Conservation (phyloP, 2,113 vertebrate species). For the Accipiter cooperii region DNA sequence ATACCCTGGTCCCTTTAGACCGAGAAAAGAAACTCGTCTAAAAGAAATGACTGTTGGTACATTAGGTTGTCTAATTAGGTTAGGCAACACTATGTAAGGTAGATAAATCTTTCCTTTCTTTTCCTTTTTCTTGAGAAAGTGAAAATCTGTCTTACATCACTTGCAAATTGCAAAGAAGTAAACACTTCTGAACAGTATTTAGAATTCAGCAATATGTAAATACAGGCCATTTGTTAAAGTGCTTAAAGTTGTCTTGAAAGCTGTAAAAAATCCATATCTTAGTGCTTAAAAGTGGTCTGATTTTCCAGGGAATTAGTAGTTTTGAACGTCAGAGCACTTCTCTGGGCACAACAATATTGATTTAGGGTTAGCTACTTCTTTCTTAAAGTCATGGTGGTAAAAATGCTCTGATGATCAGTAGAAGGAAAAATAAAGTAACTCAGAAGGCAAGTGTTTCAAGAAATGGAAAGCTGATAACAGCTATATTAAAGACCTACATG, state of each 20-base stretch:
- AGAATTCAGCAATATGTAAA: slow-evolving; percentile 45
- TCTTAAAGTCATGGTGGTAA: not conserved
- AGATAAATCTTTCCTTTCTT: not conserved
- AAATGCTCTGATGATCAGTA: not conserved
- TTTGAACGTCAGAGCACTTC: not conserved
- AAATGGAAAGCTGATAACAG: not conserved
- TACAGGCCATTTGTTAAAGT: slow-evolving; percentile 11
- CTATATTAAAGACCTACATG: not conserved
- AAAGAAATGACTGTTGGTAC: not conserved
- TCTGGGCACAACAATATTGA: not conserved
- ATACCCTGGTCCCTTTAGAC: not conserved
- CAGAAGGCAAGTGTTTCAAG: not conserved
- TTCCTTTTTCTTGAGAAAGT: not conserved
- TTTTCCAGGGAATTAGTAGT: not conserved
- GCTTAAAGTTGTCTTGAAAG: slow-evolving; percentile 2
- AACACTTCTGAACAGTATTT: slow-evolving; percentile 20
- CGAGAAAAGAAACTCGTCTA: not conserved
- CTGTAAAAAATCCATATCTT: not conserved
- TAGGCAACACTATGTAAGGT: not conserved
- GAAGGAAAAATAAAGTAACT: not conserved
- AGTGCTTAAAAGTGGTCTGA: not conserved
- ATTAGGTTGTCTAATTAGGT: not conserved
- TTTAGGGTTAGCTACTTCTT: not conserved
- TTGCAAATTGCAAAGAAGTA: slow-evolving; percentile 2
- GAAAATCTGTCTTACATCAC: not conserved